phyloP scores from a whole-genome alignment of 2,113 vertebrate genomes.

The Nansenia antarctica region DNA sequence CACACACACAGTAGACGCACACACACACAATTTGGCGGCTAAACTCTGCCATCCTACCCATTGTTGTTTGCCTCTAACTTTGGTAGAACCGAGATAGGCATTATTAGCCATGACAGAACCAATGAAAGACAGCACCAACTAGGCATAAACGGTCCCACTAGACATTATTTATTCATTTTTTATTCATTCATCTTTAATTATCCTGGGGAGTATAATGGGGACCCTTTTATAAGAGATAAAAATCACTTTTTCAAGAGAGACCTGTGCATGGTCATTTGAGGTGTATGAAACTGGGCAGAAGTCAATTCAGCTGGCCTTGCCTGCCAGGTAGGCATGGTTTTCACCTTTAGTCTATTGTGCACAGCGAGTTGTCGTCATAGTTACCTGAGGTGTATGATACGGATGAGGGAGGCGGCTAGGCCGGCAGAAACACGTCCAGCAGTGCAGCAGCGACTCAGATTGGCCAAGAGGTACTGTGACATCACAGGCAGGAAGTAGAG shows the following conservation, averaged over 20 bases:
- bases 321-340: background rate
- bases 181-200: background rate
- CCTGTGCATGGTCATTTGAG: no score
- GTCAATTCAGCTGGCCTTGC: background rate
- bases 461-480: constrained; percentile 82
- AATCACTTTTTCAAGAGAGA: no score
- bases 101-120: no score
- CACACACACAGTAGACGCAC: no score
- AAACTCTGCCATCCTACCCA: background rate
- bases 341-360: background rate
- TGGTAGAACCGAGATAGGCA: no score
- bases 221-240: no score
- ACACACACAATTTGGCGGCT: background rate
- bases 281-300: background rate
- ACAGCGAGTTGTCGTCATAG: background rate
- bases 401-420: constrained; percentile 85
- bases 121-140: background rate
- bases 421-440: constrained; percentile 85
- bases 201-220: no score
- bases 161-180: background rate
- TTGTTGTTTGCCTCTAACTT: background rate
- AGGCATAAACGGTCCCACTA: background rate
- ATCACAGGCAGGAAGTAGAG: constrained; percentile 90
- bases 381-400: constrained; percentile 90
- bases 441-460: constrained; percentile 91